These are phyloP conservation scores for Hipposideros armiger DNA, from an alignment of 2,113 vertebrate genomes.

Conservation along the genomic window DNA sequence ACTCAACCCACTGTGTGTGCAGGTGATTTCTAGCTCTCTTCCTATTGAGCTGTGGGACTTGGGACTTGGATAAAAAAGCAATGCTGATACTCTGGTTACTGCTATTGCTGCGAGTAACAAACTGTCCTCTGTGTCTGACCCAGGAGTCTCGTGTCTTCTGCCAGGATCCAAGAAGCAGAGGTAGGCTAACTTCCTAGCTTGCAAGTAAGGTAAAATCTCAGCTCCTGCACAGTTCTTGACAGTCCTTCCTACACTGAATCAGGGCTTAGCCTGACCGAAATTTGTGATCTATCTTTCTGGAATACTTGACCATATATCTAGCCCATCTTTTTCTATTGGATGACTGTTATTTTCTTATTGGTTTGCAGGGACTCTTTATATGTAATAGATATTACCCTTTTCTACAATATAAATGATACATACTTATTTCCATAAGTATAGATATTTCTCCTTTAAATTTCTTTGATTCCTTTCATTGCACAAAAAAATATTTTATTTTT, in stretches of 20 bases:
- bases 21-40: not conserved
- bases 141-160: not conserved
- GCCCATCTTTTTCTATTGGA: not conserved
- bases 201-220: not conserved
- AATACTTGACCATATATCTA: not conserved
- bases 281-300: slow-evolving; percentile 16
- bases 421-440: not conserved
- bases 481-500: slow-evolving; percentile 15
- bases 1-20: not conserved
- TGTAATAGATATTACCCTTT: not conserved
- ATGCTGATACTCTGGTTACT: too few relatives aligned
- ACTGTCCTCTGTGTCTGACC: not conserved
- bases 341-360: slow-evolving; percentile 49
- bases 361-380: slow-evolving; percentile 44
- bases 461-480: slow-evolving; percentile 35
- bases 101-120: not conserved
- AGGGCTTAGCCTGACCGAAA: not conserved
- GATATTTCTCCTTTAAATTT: slow-evolving; percentile 10
- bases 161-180: not conserved
- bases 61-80: not conserved
- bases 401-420: not conserved
- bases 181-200: not conserved
- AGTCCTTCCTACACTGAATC: not conserved
- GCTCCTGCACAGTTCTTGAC: too few relatives aligned
- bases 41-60: not conserved